Evolutionary conservation across 2,113 vertebrate genomes (phyloP), one percentile per base, ranked within the genome.

Genomic region (Rhinogobius similis): DNA sequence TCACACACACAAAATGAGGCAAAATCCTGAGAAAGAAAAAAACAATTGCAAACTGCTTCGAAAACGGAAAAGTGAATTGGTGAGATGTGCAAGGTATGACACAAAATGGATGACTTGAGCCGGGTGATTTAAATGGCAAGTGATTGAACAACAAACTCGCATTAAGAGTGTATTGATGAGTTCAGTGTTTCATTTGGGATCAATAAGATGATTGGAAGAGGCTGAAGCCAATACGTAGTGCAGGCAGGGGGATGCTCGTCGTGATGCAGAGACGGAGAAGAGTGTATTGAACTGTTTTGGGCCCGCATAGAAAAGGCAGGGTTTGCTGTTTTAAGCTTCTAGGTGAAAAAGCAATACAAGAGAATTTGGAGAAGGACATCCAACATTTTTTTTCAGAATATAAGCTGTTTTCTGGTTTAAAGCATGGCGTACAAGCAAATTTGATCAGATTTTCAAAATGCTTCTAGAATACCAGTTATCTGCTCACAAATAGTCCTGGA

Each of bases 141-240:
- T 93, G 91, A 93, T 89, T 92, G 90, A 91, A 88, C 88, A 90
- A 90, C 88, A 90, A 91, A 92, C 87, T 92, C 75, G 73, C 92
- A 93, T 93, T 93, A 93, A 92, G 90, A 79, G 74, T 36, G 61
- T 90, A 93, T 92, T 91, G 92, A 92, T 89, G 90, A 90, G 81
- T 82, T 84, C 85, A 90, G 86, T 87, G 89, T 90, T 93, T 93
- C 90, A 90, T 88, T 89, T 81, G 81, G 85, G 90, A 93, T 93
- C 92, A 81, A 93, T 93, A 87, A 78, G 89, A 86, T 83, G 85
- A 92, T 90, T 86, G 86, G 86, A 87, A 65, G 85, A 84, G 79
- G 82, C 84, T 62, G 72, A 87, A 82, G 84, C 83, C 83, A 86
- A 92, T 91, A 83, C 77, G 55, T 70, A 77, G 79, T 80, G 84